These are phyloP conservation scores for Smithornis capensis DNA, from an alignment of 2,113 vertebrate genomes.

Conservation along the genomic window DNA sequence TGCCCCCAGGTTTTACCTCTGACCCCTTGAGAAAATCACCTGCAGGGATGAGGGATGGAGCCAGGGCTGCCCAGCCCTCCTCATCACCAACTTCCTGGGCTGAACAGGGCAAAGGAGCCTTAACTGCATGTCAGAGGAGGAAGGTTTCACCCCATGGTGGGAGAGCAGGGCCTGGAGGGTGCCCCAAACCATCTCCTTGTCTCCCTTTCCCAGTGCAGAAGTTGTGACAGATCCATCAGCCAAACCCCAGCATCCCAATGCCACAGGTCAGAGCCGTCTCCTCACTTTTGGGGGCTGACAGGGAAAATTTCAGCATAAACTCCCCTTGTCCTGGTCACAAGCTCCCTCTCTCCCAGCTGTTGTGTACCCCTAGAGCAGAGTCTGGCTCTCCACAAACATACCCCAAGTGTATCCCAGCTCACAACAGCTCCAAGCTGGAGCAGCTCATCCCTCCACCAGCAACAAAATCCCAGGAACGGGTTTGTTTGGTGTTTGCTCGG, in stretches of 20 bases:
- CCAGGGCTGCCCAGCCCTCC: background rate
- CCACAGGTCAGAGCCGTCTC: background rate
- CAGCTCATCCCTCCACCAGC: accelerated
- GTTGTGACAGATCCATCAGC: accelerated
- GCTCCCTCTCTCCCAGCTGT: accelerated
- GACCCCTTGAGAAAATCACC: accelerated
- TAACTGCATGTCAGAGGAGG: background rate
- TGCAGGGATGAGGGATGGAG: background rate
- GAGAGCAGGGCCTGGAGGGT: background rate
- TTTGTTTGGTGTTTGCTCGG: background rate
- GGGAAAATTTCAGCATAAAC: background rate
- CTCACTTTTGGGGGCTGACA: background rate
- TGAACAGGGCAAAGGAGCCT: background rate
- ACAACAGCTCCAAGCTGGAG: accelerated
- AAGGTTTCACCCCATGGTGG: background rate
- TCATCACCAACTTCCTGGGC: accelerated
- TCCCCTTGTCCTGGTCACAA: background rate
- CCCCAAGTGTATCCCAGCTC: accelerated
- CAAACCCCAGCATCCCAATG: background rate
- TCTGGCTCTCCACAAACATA: background rate
- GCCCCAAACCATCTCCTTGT: background rate
- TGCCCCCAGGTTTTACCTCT: background rate
- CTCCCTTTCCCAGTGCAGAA: background rate
- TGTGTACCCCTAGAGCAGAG: accelerated
- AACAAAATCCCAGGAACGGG: accelerated